Evolutionary conservation across 2,797 vertebrate species (phyloP), one percentile per base, ranked within the genome.

Genomic region (Coilia nasus): DNA sequence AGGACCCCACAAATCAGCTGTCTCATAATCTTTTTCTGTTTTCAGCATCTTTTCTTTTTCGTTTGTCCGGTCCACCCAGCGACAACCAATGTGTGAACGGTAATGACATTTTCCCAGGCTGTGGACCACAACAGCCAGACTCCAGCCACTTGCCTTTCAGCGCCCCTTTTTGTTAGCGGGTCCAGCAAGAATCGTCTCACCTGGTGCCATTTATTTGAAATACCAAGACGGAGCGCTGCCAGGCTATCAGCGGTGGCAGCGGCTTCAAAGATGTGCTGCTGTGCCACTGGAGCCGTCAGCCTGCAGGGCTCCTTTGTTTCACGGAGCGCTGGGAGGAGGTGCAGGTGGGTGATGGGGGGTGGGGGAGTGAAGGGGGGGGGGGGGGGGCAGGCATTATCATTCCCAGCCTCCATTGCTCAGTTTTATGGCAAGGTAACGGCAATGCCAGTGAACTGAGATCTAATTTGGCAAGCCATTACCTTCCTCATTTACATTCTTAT

Each of bases 301-400:
- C 35, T 44, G 31, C 35, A 44, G 0, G 17, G 31, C 17, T 78
- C 71, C 71, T 78, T 78, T 44, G 71, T 78, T 44, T 44, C 31
- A 44, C 71, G 0, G 35, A 78, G 71, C 25, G 60, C 60, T 14
- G 31, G 28, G 71, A 41, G 71, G 67, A 11, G 64, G 1, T 5
- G 67, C 23, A 12, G 28, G 28, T 0, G 14, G 28, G 46, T 4
- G 46, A 47, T 47, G 14, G 50, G 2, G 50, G 9, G 9, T 2
- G 50, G 9, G 25, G 60, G 6, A 31, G 31, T 14, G 71, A 41
- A 31, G 67, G 67, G 3, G 31, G 31, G 2, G 2, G 14, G 67
- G 31, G 15, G 67, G 67, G 67, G 14, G 35, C 25, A 44, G 87
- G 31, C 71, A 87, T 88, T 80, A 88, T 89, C 71, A 19, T 78